phyloP scores from a whole-genome alignment of 2,797 vertebrate genomes.

The Cheirogaleus major region DNA sequence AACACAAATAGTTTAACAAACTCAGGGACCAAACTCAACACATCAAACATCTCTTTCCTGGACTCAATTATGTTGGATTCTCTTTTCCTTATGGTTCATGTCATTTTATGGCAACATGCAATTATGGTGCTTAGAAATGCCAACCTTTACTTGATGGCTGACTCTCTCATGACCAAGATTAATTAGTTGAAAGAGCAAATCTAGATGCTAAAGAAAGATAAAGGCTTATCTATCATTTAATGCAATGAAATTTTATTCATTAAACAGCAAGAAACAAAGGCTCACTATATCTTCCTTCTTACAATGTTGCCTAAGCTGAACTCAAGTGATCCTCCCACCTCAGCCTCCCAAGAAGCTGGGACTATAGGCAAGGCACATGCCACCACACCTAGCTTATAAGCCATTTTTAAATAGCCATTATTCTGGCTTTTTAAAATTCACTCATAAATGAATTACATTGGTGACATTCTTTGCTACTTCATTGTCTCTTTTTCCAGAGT shows the following conservation, averaged over 20 bases:
- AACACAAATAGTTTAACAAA: neutral
- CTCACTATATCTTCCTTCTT: neutral
- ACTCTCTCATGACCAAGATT: neutral
- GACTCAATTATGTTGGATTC: neutral
- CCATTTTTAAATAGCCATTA: neutral
- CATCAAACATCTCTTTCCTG: neutral
- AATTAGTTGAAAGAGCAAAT: conserved; percentile 19
- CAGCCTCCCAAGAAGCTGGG: neutral
- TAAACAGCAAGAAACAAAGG: conserved; percentile 19
- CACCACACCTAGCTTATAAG: neutral
- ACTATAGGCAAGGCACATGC: neutral
- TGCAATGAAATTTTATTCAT: neutral
- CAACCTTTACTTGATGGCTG: neutral
- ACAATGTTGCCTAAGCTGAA: neutral
- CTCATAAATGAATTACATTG: neutral
- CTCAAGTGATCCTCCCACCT: neutral
- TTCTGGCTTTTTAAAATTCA: neutral
- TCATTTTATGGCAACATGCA: neutral
- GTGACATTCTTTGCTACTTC: neutral
- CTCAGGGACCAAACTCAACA: neutral
- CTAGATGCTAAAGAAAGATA: neutral
- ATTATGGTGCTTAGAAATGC: neutral
- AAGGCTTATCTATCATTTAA: neutral
- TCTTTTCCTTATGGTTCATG: neutral
- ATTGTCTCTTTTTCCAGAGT: neutral